Evolutionary conservation across 2,797 vertebrate species (phyloP).

Genomic region (Amphiprion clarkii): DNA sequence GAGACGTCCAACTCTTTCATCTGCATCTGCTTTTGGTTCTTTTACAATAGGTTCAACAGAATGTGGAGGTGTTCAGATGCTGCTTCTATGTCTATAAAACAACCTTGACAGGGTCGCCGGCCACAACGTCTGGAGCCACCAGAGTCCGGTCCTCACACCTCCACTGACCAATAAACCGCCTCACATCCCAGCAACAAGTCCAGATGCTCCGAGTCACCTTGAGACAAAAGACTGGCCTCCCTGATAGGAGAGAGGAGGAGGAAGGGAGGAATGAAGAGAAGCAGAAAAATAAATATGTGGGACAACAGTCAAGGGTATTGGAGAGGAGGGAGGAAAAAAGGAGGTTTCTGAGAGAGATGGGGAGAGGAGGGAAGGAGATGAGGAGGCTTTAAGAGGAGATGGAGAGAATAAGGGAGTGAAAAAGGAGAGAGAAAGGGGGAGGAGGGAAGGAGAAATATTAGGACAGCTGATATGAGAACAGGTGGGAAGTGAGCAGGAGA

Average conservation of each 20-base stretch:
- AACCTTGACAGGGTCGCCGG: slow-evolving; percentile 65
- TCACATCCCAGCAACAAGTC: slow-evolving; percentile 70
- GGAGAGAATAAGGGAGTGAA: not conserved
- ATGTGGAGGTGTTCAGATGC: slow-evolving; percentile 12
- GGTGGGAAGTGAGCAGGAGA: slow-evolving; percentile 44
- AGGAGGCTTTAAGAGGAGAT: slow-evolving; percentile 12
- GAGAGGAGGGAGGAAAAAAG: not conserved
- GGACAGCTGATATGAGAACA: slow-evolving; percentile 46
- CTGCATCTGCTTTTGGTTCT: slow-evolving; percentile 20
- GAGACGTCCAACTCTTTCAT: slow-evolving; percentile 30
- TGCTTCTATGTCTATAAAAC: slow-evolving; percentile 26
- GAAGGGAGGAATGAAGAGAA: not conserved
- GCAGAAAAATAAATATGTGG: slow-evolving; percentile 37
- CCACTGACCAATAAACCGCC: slow-evolving; percentile 77
- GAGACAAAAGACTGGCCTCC: slow-evolving; percentile 77
- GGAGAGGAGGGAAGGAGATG: slow-evolving; percentile 3
- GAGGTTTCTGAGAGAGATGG: slow-evolving; percentile 17
- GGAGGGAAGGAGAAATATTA: slow-evolving; percentile 28
- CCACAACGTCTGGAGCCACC: slow-evolving; percentile 55
- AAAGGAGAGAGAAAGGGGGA: not conserved
- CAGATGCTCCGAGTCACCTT: slow-evolving; percentile 86
- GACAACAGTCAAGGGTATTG: slow-evolving; percentile 8
- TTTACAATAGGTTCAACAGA: slow-evolving; percentile 20
- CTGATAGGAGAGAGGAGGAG: slow-evolving; percentile 32
- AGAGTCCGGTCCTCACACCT: slow-evolving; percentile 71